Conservation (phyloP, 1,140 invertebrate species). For the Mercenaria mercenaria region DNA sequence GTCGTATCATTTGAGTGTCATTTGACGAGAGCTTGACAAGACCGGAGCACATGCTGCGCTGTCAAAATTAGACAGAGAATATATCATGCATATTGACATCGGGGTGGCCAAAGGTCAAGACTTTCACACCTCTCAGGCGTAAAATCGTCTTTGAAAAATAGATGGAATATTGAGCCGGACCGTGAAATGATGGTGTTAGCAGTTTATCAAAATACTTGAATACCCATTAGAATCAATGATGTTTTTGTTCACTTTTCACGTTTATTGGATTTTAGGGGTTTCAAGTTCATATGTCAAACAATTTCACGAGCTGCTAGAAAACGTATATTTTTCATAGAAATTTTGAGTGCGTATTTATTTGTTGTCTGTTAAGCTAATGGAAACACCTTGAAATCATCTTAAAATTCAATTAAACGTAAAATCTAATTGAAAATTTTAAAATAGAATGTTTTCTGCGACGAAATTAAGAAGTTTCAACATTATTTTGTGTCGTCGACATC, state of each 20-base stretch:
- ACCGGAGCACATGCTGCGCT: neutral
- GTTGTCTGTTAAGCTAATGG: neutral
- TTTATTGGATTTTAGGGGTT: neutral
- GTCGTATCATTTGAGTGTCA: neutral
- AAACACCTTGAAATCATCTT: neutral
- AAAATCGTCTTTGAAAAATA: constrained; percentile 12
- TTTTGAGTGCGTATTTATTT: neutral
- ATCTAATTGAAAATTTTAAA: neutral
- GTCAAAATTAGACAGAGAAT: neutral
- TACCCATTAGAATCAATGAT: neutral
- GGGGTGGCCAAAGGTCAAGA: neutral
- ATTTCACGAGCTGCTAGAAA: neutral
- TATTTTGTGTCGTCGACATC: too few species aligned
- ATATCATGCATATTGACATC: neutral
- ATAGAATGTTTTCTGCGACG: too few species aligned
- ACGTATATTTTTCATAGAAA: neutral
- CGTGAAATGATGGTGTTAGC: constrained; percentile 15
- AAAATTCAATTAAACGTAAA: constrained; percentile 11
- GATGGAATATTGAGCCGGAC: neutral
- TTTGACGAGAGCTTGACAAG: too few species aligned
- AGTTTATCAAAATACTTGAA: constrained; percentile 24
- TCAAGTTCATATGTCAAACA: constrained; percentile 3
- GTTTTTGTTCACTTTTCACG: neutral
- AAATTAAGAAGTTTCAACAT: too few species aligned
- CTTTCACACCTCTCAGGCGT: neutral